Conservation (phyloP, 2,113 vertebrate genomes). For the Ophthalmolycus amberensis region DNA sequence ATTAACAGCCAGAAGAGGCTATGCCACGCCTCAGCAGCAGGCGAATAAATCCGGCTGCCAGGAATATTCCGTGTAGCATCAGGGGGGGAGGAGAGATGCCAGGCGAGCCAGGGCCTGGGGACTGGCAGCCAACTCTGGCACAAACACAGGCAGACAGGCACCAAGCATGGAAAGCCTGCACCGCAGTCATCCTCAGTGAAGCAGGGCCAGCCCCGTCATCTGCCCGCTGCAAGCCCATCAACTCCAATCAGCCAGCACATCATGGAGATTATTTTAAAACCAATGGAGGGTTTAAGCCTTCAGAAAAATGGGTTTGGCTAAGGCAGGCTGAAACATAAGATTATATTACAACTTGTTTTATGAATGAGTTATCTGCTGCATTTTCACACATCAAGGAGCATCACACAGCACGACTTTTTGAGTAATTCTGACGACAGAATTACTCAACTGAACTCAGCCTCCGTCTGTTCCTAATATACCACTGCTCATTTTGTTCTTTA, state of each 20-base stretch:
- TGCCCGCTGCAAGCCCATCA: slow-evolving; percentile 57
- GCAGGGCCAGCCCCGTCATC: slow-evolving; percentile 60
- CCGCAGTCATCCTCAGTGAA: slow-evolving; percentile 53
- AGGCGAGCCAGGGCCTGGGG: slow-evolving; percentile 60
- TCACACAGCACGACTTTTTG: not conserved
- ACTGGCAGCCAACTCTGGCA: slow-evolving; percentile 57
- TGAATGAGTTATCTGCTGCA: slow-evolving; percentile 37
- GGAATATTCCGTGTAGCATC: slow-evolving; percentile 65
- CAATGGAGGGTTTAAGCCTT: slow-evolving; percentile 32
- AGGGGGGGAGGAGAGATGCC: slow-evolving; percentile 55
- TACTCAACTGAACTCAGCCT: not conserved
- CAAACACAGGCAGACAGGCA: slow-evolving; percentile 62
- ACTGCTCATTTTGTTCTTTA: not conserved
- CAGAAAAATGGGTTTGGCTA: slow-evolving; percentile 29
- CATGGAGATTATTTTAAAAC: slow-evolving; percentile 51
- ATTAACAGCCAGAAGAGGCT: slow-evolving; percentile 72
- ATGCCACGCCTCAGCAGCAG: slow-evolving; percentile 61
- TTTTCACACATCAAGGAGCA: slow-evolving; percentile 3
- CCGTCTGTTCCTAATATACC: not conserved
- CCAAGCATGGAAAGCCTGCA: slow-evolving; percentile 53
- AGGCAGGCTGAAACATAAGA: slow-evolving; percentile 31
- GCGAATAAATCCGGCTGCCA: slow-evolving; percentile 53
- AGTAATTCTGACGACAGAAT: not conserved
- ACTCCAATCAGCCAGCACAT: slow-evolving; percentile 53
- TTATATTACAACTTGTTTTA: slow-evolving; percentile 20